Percentiles rank a stretch among this genome's conserved stretches.
phyloP scores from a whole-genome alignment of 2,888 invertebrate species.

The Bellardia pandia region DNA sequence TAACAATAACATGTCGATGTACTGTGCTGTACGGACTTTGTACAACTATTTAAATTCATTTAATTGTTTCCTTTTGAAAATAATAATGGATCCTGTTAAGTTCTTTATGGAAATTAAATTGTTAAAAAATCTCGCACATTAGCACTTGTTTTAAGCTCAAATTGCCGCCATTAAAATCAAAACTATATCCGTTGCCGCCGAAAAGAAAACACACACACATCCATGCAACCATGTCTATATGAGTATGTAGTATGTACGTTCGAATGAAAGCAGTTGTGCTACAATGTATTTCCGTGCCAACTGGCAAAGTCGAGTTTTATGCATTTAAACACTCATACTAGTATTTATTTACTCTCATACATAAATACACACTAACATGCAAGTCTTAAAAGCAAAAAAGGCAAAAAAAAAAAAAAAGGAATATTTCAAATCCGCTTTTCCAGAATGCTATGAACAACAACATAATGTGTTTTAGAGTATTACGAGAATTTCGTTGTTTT shows the following conservation, averaged over 20 bases:
- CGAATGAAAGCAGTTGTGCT: slow-evolving; percentile 2
- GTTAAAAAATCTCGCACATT: slow-evolving; percentile 69
- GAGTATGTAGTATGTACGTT: neutral
- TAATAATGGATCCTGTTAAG: slow-evolving; percentile 57
- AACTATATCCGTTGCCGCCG: slow-evolving; percentile 70
- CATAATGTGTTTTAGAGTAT: slow-evolving; percentile 62
- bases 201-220: slow-evolving; percentile 9
- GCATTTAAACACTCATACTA: neutral
- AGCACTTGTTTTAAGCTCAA: slow-evolving; percentile 70
- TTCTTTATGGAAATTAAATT: slow-evolving; percentile 60
- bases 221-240: neutral
- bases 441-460: slow-evolving; percentile 63
- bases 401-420: slow-evolving; percentile 15
- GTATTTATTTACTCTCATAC: neutral
- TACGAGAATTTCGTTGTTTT: slow-evolving; percentile 31
- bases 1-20: neutral
- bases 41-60: slow-evolving; percentile 46
- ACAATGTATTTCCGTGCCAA: slow-evolving; percentile 65
- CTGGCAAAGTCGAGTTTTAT: slow-evolving; percentile 53
- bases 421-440: slow-evolving; percentile 70
- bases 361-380: slow-evolving; percentile 11
- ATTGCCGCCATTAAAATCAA: slow-evolving; percentile 73
- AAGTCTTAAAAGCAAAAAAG: slow-evolving; percentile 39
- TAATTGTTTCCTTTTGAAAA: slow-evolving; percentile 66
- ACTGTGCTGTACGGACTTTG: slow-evolving; percentile 2